Base-by-base conservation (phyloP, 2,888 invertebrate genomes). In the Protophormia terraenovae region DNA sequence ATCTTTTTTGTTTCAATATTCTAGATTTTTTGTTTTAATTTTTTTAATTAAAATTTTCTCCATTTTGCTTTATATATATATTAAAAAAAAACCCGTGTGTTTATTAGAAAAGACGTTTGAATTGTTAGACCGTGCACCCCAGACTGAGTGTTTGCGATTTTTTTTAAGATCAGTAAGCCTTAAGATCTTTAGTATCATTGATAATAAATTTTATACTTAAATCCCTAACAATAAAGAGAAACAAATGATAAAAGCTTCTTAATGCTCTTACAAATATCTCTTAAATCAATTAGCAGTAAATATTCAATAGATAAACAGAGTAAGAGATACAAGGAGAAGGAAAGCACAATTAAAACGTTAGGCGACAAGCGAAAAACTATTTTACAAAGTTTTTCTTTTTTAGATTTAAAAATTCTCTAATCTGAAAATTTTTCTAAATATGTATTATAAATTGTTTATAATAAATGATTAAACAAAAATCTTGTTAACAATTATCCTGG, bases 131-230 rank as follows among this genome's bases (percentile, higher is more conserved):
- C 78, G 78, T 53, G 16, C 50, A 60, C 60, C 60, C 27, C 67
- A 83, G 83, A 83, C 83, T 83, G 73, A 72, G 41, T 16, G 55
- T 19, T 72, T 45, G n/a, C n/a, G 10, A 41, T 29, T 47, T 66
- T 45, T 10, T 24, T 71, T 41, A 64, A 55, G 45, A 71, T 55
- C 62, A 62, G 47, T 71, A 19, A 22, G 14, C n/a, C n/a, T n/a
- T n/a, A n/a, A 50, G 32, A 69, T 69, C 29, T 29, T 76, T 47
- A 60, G 38, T 60, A 69, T 78, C 67, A 58, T 47, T 72, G 71
- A 72, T 62, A 50, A n/a, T 12, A 45, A 64, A 41, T 16, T 35
- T 29, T 60, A 0, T 64, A 3, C n/a, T 19, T 14, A n/a, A 19
- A 71, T 47, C 5, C 5, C 2, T 35, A 7, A 35, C n/a, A 16